Evolutionary conservation across 2,888 invertebrate genomes (phyloP), one percentile per base, ranked within the genome.

Genomic region (Lumbricus terrestris): DNA sequence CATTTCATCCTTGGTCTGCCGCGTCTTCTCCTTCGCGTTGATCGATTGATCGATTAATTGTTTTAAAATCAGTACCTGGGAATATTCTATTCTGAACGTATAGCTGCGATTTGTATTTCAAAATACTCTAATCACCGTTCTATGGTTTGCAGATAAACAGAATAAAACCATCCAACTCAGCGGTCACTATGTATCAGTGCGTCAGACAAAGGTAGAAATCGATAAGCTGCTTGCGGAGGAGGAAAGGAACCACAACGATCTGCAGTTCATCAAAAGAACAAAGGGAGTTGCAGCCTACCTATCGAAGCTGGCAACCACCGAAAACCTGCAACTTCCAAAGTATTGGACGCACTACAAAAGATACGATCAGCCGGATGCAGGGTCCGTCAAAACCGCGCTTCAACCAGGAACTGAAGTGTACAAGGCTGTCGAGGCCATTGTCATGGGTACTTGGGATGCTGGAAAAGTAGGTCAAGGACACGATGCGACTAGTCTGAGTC

Each of bases 361-460:
- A n/a, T n/a, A 69, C n/a, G 69, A 69, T 69, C 29, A 69, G n/a
- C 29, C 29, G n/a, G 69, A 69, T 69, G 11, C 29, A 69, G 69
- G 69, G 16, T 13, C 69, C n/a, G 16, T 69, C n/a, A 6, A 29
- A n/a, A 69, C 69, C n/a, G 0, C 33, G 6, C 42, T 89, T n/a
- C 47, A 16, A 29, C 54, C 89, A 16, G 35, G 37, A 33, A 69
- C 69, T 33, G 47, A 89, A 33, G n/a, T 83, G 29, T 89, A 82
- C 83, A 89, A 90, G 35, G 88, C 37, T 34, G 54, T 90, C 82
- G 33, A 33, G 35, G n/a, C 37, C 33, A 38, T 90, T 89, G 89
- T 89, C n/a, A 82, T n/a, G n/a, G 35, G 40, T 47, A 90, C 90
- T 0, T 90, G 90, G 90, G 89, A 82, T 8, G 47, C 33, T 82